Conservation (phyloP, 2,113 vertebrate species). For the Psilopogon haemacephalus region DNA sequence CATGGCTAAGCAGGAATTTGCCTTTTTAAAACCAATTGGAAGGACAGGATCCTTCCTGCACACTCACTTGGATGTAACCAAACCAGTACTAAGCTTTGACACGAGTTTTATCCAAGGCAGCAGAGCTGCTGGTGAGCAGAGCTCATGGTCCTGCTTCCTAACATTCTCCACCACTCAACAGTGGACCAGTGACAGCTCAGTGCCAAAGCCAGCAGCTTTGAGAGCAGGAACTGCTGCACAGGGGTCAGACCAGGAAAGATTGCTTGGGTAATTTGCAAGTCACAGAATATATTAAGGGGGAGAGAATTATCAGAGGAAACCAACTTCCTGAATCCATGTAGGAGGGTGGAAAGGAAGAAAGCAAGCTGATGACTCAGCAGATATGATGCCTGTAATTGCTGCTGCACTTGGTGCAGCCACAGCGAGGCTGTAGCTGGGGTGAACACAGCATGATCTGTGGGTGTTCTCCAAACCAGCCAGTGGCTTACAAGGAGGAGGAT, state of each 20-base stretch:
- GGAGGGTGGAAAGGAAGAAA: background rate
- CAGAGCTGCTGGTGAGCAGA: background rate
- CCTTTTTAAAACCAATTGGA: background rate
- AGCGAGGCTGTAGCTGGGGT: background rate
- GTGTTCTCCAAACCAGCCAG: rapidly evolving
- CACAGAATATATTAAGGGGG: too few relatives aligned
- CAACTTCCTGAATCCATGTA: background rate
- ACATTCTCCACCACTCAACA: background rate
- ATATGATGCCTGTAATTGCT: background rate
- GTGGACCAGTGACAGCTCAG: background rate
- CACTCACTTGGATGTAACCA: background rate
- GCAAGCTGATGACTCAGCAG: background rate
- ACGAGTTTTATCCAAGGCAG: rapidly evolving
- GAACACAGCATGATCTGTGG: rapidly evolving
- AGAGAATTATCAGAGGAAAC: background rate
- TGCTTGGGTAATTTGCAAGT: background rate
- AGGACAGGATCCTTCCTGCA: background rate
- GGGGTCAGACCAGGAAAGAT: background rate
- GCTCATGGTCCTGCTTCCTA: background rate
- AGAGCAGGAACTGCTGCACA: background rate
- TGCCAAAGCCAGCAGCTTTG: rapidly evolving
- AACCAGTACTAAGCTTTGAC: background rate
- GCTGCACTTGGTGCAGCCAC: background rate
- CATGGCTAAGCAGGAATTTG: background rate
- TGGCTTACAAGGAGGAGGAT: rapidly evolving